phyloP scores from a whole-genome alignment of 2,888 invertebrate genomes.

The Cataglyphis livida region DNA sequence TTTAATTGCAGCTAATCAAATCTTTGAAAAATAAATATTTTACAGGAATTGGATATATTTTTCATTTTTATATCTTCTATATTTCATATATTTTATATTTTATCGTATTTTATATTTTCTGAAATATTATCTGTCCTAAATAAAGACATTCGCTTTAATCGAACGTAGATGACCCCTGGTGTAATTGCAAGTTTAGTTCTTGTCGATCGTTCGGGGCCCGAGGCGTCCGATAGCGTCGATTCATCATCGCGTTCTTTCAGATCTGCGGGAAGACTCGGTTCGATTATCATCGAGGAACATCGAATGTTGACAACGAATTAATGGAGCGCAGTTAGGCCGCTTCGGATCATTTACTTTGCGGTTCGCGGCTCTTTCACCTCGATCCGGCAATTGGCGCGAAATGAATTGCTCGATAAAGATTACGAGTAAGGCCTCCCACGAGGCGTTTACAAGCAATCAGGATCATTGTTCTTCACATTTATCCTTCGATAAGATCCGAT shows the following conservation, averaged over 20 bases:
- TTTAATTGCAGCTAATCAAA: neutral
- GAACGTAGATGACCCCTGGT: neutral
- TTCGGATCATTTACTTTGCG: conserved; percentile 40
- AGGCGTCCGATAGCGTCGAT: conserved; percentile 21
- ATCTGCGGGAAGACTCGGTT: conserved; percentile 22
- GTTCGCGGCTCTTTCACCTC: neutral
- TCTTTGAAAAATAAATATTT: neutral
- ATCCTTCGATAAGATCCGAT: neutral
- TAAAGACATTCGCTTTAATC: conserved; percentile 22
- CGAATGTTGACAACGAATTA: conserved; percentile 41
- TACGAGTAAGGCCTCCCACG: conserved; percentile 31
- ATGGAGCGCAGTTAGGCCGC: conserved; percentile 34
- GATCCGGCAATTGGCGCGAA: conserved; percentile 19
- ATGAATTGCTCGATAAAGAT: conserved; percentile 30
- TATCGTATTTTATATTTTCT: conserved; percentile 6
- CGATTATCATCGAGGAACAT: conserved; percentile 28
- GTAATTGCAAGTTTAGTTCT: conserved; percentile 2
- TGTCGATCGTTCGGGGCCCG: conserved; percentile 13
- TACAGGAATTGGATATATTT: neutral
- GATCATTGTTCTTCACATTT: conserved; percentile 2
- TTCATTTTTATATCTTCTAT: neutral
- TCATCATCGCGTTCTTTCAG: conserved; percentile 29
- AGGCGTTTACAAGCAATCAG: neutral
- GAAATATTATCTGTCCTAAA: neutral
- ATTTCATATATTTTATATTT: neutral